A percentile compares a stretch with the other conserved stretches of the same genome.
These are phyloP conservation scores for Callionymus lyra DNA, from an alignment of 2,113 vertebrate genomes.

Conservation along the genomic window DNA sequence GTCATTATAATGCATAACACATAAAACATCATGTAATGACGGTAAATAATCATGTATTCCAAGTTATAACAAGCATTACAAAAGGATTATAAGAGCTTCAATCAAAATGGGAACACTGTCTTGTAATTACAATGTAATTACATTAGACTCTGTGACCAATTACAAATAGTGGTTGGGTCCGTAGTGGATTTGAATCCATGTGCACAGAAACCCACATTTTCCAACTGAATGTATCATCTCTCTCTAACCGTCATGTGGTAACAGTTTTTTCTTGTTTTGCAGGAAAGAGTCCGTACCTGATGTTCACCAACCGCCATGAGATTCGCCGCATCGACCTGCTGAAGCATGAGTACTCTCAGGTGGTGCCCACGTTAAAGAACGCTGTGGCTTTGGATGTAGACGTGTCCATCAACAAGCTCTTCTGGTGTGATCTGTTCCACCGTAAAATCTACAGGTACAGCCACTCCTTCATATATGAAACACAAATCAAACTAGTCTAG, in stretches of 20 bases:
- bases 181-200: too few relatives aligned
- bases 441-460: slow-evolving; percentile 90
- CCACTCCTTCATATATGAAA: neutral
- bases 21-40: too few relatives aligned
- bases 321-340: slow-evolving; percentile 87
- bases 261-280: slow-evolving; percentile 7
- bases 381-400: slow-evolving; percentile 91
- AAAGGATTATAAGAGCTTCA: too few relatives aligned
- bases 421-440: slow-evolving; percentile 96
- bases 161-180: too few relatives aligned
- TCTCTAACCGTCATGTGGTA: neutral
- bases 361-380: slow-evolving; percentile 91
- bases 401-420: slow-evolving; percentile 88
- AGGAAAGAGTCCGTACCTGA: slow-evolving; percentile 86
- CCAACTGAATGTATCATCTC: neutral
- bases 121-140: too few relatives aligned
- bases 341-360: slow-evolving; percentile 82
- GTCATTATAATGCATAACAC: too few relatives aligned
- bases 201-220: too few relatives aligned
- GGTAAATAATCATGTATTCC: too few relatives aligned
- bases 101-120: too few relatives aligned
- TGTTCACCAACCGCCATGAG: slow-evolving; percentile 96
- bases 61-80: too few relatives aligned
- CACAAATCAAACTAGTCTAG: neutral
- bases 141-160: too few relatives aligned